Conservation (phyloP, 2,113 vertebrate species). For the Tiliqua scincoides region DNA sequence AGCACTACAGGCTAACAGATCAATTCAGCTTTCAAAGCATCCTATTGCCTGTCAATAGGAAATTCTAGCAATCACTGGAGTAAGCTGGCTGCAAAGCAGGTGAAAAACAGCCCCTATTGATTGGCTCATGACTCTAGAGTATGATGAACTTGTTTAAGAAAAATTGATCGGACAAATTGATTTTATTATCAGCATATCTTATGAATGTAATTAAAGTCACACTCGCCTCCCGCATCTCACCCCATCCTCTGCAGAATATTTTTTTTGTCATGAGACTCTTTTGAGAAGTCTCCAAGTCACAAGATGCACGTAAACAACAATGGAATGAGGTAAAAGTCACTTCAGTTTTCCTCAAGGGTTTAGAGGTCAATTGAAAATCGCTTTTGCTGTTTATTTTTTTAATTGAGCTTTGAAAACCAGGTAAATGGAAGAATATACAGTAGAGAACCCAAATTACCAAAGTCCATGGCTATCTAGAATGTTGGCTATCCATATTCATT, state of each 20-base stretch:
- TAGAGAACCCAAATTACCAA: not conserved
- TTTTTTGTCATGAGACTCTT: conserved; percentile 17
- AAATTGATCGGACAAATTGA: conserved; percentile 78
- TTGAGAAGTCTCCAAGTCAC: conserved; percentile 6
- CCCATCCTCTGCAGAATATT: conserved; percentile 29
- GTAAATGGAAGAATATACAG: not conserved
- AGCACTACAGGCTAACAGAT: conserved; percentile 79
- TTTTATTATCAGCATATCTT: conserved; percentile 71
- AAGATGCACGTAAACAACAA: not conserved
- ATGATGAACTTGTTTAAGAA: conserved; percentile 83
- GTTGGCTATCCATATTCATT: not conserved
- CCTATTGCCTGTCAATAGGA: conserved; percentile 75
- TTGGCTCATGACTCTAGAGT: conserved; percentile 70
- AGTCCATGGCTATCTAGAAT: not conserved
- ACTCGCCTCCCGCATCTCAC: conserved; percentile 48
- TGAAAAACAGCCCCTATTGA: conserved; percentile 81
- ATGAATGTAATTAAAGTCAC: conserved; percentile 73
- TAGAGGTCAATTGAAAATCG: not conserved
- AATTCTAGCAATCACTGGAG: conserved; percentile 79
- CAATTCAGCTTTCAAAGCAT: conserved; percentile 80
- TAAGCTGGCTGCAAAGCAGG: conserved; percentile 69
- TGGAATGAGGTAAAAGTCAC: not conserved
- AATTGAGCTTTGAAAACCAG: not conserved
- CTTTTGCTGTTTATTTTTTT: not conserved
- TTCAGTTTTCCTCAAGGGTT: not conserved